Conservation (phyloP, 1,140 invertebrate genomes). For the Papilio aristodemus region DNA sequence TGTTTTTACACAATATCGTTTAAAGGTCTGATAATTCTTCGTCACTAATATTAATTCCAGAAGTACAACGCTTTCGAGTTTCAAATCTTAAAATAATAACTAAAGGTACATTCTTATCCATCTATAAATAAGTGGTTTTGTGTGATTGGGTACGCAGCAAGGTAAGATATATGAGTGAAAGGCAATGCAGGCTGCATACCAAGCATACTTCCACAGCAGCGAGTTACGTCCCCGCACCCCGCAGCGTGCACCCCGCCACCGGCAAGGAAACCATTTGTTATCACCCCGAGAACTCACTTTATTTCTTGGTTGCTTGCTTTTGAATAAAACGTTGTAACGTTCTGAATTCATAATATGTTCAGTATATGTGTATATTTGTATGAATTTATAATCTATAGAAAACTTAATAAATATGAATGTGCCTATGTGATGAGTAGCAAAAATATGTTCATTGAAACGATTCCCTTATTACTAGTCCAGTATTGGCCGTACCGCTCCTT, state of each 20-base stretch:
- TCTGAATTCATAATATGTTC: background rate
- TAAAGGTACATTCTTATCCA: background rate
- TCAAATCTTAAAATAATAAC: background rate
- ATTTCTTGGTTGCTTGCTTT: constrained; percentile 20
- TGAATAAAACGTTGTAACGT: constrained; percentile 18
- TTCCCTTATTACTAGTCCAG: constrained; percentile 6
- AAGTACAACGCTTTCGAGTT: background rate
- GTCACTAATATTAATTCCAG: background rate
- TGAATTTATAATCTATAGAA: background rate
- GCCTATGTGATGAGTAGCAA: background rate
- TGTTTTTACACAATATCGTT: background rate
- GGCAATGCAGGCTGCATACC: constrained; percentile 8
- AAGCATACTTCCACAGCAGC: background rate
- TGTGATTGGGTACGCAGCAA: background rate
- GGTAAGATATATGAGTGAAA: background rate
- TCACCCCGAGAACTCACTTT: constrained; percentile 18
- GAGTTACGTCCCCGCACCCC: background rate
- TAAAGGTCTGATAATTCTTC: background rate
- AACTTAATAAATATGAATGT: constrained; percentile 2
- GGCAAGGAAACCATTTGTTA: constrained; percentile 17
- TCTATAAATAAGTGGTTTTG: background rate
- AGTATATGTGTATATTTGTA: background rate
- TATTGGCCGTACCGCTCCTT: background rate
- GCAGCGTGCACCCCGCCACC: background rate
- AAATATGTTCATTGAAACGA: too few species aligned